These are phyloP conservation scores for Caenorhabditis sp. DNA, from an alignment of 2,888 invertebrate species.

Conservation along the genomic window DNA sequence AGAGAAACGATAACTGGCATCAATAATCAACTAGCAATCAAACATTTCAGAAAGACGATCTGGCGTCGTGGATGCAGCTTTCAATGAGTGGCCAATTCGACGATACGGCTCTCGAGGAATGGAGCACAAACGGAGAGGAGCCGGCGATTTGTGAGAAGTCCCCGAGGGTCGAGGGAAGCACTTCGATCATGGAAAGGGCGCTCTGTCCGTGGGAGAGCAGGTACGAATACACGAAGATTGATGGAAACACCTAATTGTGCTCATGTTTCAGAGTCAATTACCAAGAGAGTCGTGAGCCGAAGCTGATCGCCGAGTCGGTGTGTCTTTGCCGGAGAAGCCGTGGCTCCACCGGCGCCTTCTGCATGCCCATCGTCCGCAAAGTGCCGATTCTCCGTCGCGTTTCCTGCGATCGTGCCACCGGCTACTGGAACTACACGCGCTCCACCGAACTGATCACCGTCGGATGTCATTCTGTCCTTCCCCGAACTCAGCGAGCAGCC, in stretches of 20 bases:
- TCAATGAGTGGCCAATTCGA: constrained; percentile 54
- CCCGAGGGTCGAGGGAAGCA: constrained; percentile 54
- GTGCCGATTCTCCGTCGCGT: constrained; percentile 69
- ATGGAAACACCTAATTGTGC: neutral
- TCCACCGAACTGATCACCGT: constrained; percentile 66
- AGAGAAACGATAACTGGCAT: constrained; percentile 15
- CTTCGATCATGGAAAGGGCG: constrained; percentile 72
- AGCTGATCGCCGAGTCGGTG: constrained; percentile 73
- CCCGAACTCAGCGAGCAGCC: constrained; percentile 67
- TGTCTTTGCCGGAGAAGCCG: constrained; percentile 75
- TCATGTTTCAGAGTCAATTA: constrained; percentile 68
- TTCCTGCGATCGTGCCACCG: constrained; percentile 67
- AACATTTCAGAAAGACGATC: constrained; percentile 63
- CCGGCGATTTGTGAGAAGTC: constrained; percentile 58
- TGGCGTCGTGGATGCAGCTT: constrained; percentile 66
- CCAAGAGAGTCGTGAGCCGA: constrained; percentile 76
- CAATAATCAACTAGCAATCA: constrained; percentile 20
- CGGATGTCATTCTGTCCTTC: constrained; percentile 76
- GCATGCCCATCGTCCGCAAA: constrained; percentile 73
- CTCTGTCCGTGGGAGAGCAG: constrained; percentile 74
- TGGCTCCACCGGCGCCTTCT: constrained; percentile 69
- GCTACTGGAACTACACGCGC: constrained; percentile 59
- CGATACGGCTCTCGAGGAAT: constrained; percentile 58
- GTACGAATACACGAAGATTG: constrained; percentile 31
- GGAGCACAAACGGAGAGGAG: constrained; percentile 52